phyloP scores from a whole-genome alignment of 2,797 vertebrate genomes.

The Tenualosa ilisha region DNA sequence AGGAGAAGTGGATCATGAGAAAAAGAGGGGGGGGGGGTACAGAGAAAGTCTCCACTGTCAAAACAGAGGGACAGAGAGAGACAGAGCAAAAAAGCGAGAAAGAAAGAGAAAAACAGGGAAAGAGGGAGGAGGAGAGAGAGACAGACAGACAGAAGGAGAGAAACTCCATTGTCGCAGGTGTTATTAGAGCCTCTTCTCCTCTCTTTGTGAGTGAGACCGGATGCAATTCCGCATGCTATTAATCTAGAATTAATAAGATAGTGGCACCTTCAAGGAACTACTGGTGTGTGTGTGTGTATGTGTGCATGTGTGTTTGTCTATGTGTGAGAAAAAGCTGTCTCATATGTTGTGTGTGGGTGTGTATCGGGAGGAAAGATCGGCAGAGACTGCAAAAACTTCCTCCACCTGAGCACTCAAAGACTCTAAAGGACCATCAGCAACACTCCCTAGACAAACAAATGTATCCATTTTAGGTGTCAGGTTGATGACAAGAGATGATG shows the following conservation, averaged over 20 bases:
- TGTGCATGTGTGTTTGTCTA: no score
- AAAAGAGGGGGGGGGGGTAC: not conserved
- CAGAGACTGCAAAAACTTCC: no score
- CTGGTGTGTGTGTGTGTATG: not conserved
- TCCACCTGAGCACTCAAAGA: not conserved
- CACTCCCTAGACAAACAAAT: not conserved
- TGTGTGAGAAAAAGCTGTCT: not conserved
- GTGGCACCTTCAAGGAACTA: slow-evolving; percentile 10
- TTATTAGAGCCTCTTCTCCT: slow-evolving; percentile 24
- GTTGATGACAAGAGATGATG: not conserved
- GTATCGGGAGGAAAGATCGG: no score
- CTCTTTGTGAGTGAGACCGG: not conserved
- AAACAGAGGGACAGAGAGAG: slow-evolving; percentile 25
- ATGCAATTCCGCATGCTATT: slow-evolving; percentile 13
- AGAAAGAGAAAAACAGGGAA: not conserved
- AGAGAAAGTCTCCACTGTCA: not conserved
- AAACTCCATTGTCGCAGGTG: not conserved
- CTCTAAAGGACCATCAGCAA: not conserved
- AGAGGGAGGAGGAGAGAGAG: not conserved
- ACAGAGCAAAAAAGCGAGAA: slow-evolving; percentile 15
- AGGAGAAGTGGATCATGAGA: not conserved
- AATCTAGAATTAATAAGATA: slow-evolving; percentile 29
- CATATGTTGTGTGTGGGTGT: not conserved
- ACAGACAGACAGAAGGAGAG: not conserved
- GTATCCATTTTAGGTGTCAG: not conserved